Conservation (phyloP, 2,888 invertebrate species). For the Lymantria monacha region DNA sequence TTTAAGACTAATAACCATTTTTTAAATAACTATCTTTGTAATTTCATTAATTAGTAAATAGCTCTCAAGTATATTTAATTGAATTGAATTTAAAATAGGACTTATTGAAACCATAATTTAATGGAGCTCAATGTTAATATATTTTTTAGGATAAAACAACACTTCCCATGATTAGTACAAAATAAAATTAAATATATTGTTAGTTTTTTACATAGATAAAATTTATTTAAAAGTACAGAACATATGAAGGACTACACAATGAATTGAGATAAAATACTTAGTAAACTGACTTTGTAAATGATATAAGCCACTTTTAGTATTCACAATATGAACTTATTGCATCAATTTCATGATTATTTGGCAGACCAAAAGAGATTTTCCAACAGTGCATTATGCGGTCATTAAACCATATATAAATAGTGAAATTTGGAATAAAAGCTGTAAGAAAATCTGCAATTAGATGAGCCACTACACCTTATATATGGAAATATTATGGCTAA, state of each 20-base stretch:
- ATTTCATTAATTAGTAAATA: slow-evolving; percentile 1
- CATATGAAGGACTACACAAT: slow-evolving; percentile 82
- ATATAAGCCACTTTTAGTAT: slow-evolving; percentile 81
- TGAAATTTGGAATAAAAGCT: slow-evolving; percentile 81
- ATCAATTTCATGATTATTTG: slow-evolving; percentile 76
- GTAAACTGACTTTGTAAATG: slow-evolving; percentile 76
- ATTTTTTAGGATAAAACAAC: slow-evolving; percentile 83
- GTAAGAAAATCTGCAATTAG: slow-evolving; percentile 83
- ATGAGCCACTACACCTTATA: slow-evolving; percentile 80
- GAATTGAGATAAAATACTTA: slow-evolving; percentile 81
- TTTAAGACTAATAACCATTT: no score
- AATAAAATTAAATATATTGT: slow-evolving; percentile 83
- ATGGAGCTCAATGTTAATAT: slow-evolving; percentile 83
- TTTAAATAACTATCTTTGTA: no score
- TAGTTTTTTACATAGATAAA: slow-evolving; percentile 82
- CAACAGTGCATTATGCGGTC: slow-evolving; percentile 76
- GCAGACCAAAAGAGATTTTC: slow-evolving; percentile 83
- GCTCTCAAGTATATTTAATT: not conserved
- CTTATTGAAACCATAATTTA: slow-evolving; percentile 76
- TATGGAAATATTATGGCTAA: slow-evolving; percentile 80
- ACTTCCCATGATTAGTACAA: slow-evolving; percentile 83
- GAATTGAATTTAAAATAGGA: slow-evolving; percentile 22
- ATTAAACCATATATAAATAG: slow-evolving; percentile 75
- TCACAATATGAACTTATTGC: slow-evolving; percentile 81
- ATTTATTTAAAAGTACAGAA: slow-evolving; percentile 82